These are phyloP conservation scores for Crocuta crocuta DNA, from an alignment of 2,113 vertebrate genomes.

Conservation along the genomic window DNA sequence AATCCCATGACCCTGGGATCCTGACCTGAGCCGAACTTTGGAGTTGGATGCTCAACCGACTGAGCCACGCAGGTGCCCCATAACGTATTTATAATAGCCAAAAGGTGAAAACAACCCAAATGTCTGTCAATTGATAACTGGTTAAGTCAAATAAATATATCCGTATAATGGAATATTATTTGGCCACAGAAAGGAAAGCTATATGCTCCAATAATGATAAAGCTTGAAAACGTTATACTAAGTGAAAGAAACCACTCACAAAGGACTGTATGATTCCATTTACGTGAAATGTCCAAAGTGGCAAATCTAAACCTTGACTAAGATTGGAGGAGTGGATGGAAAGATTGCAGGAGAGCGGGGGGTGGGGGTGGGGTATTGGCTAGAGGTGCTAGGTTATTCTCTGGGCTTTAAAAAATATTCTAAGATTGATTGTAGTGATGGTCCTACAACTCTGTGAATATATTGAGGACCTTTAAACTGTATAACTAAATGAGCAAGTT, in stretches of 20 bases:
- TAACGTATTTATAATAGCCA: neutral
- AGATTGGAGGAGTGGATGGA: neutral
- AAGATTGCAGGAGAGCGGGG: too few species aligned
- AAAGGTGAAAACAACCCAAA: neutral
- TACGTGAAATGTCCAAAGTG: neutral
- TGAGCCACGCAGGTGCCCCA: too few species aligned
- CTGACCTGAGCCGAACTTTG: too few species aligned
- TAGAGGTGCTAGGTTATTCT: neutral
- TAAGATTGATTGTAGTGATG: neutral
- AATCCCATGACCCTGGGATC: too few species aligned
- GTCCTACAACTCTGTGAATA: neutral
- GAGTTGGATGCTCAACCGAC: too few species aligned
- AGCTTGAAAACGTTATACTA: neutral
- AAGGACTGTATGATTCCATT: neutral
- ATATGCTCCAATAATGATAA: neutral
- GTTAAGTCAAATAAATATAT: neutral
- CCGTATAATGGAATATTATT: neutral
- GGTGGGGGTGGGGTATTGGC: too few species aligned
- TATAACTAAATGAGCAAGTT: neutral
- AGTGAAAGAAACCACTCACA: neutral
- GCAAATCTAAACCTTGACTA: neutral
- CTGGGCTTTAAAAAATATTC: neutral
- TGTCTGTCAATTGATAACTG: neutral
- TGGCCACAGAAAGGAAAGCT: neutral
- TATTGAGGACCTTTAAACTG: neutral